Conservation (phyloP, 2,888 invertebrate genomes). For the Drymonia ruficornis region DNA sequence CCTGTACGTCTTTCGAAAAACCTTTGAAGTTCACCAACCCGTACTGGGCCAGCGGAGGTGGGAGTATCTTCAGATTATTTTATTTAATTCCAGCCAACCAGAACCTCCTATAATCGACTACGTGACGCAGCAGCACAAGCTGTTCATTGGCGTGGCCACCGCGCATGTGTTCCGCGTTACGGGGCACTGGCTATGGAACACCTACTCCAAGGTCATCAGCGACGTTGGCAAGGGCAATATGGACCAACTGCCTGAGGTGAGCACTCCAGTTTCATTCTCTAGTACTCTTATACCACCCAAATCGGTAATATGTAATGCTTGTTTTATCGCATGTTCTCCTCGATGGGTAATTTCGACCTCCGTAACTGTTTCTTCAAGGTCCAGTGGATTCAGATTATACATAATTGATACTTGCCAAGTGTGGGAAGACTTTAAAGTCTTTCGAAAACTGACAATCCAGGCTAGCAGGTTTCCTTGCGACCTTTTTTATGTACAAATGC, state of each 20-base stretch:
- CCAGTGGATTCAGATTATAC: no score
- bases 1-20: background rate
- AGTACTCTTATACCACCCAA: background rate
- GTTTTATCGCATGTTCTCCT: no score
- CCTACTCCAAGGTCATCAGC: conserved; percentile 89
- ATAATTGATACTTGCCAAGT: no score
- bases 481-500: no score
- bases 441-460: no score
- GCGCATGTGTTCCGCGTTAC: conserved; percentile 90
- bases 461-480: no score
- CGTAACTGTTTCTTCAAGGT: no score
- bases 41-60: background rate
- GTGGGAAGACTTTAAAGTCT: no score
- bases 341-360: no score
- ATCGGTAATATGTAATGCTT: background rate
- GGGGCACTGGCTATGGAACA: conserved; percentile 91
- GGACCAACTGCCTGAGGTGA: conserved; percentile 93
- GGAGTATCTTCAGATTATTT: background rate
- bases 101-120: conserved; percentile 96
- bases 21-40: background rate
- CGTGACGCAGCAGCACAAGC: conserved; percentile 95
- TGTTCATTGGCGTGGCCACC: conserved; percentile 93
- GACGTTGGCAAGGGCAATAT: conserved; percentile 92
- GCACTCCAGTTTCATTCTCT: background rate
- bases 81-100: conserved; percentile 82